These are phyloP conservation scores for Hirtodrosophila confusa DNA, from an alignment of 2,888 invertebrate genomes.

Conservation along the genomic window DNA sequence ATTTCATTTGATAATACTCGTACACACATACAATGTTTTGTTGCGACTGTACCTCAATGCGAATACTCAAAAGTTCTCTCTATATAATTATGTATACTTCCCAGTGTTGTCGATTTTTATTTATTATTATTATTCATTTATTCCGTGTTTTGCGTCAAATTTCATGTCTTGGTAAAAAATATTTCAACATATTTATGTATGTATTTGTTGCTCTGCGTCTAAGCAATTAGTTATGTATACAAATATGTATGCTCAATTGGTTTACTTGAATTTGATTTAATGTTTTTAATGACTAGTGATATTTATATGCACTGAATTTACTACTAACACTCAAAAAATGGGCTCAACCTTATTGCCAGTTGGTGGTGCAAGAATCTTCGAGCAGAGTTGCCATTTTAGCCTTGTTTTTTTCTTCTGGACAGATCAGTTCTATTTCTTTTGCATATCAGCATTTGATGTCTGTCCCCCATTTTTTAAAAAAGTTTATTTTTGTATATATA, in stretches of 20 bases:
- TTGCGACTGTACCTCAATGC: constrained; percentile 30
- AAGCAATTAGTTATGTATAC: constrained; percentile 14
- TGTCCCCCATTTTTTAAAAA: too few relatives aligned
- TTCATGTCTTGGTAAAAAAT: constrained; percentile 37
- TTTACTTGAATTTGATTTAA: constrained; percentile 11
- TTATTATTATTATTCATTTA: constrained; percentile 3
- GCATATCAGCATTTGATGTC: background rate
- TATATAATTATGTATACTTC: background rate
- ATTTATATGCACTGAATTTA: constrained; percentile 38
- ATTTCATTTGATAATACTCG: constrained; percentile 23
- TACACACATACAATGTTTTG: constrained; percentile 13
- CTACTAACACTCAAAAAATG: constrained; percentile 7
- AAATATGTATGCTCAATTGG: constrained; percentile 10
- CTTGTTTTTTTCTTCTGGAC: background rate
- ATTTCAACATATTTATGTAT: constrained; percentile 41
- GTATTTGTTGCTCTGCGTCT: constrained; percentile 5
- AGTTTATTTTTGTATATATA: too few relatives aligned
- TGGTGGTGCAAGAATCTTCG: background rate
- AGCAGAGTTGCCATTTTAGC: constrained; percentile 1
- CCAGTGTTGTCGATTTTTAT: constrained; percentile 8
- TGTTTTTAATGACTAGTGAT: constrained; percentile 60
- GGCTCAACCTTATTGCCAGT: background rate
- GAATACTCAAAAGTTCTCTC: constrained; percentile 27
- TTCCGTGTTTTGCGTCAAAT: constrained; percentile 17
- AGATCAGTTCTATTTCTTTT: background rate